phyloP scores from a whole-genome alignment of 2,797 vertebrate genomes.

The Lepus oiostolus region DNA sequence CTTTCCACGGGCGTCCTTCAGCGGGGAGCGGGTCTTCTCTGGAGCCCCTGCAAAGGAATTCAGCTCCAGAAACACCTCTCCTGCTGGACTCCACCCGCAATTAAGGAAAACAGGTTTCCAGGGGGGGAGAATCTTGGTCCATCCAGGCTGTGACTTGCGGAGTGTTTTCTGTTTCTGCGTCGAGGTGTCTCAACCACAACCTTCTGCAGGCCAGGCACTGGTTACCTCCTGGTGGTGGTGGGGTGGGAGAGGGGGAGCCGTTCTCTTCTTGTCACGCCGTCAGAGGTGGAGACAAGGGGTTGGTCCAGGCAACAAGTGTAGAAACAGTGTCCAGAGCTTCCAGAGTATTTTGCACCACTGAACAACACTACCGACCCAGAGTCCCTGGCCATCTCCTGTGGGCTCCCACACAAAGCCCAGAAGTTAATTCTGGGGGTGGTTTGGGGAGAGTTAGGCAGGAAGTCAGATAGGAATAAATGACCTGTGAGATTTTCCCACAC shows the following conservation, averaged over 20 bases:
- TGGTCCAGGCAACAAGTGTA: not conserved
- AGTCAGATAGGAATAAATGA: too few species aligned
- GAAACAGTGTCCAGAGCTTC: not conserved
- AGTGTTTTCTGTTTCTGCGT: not conserved
- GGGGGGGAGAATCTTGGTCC: not conserved
- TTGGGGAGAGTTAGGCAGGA: too few species aligned
- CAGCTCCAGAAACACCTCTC: conserved; percentile 44
- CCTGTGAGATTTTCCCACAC: too few species aligned
- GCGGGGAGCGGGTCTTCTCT: conserved; percentile 13
- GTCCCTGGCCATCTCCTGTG: not conserved
- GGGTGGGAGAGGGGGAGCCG: not conserved
- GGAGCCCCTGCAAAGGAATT: conserved; percentile 60
- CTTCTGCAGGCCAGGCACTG: not conserved
- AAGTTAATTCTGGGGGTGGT: not conserved
- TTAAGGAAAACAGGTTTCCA: conserved; percentile 36
- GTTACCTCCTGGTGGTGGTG: not conserved
- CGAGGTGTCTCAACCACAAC: not conserved
- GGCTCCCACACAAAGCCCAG: too few species aligned
- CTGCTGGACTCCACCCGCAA: not conserved
- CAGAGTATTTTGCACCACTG: not conserved
- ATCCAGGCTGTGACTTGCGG: not conserved
- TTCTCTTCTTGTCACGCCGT: not conserved
- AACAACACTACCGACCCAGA: not conserved
- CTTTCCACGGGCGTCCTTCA: conserved; percentile 49
- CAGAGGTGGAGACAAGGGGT: not conserved